Evolutionary conservation across 2,888 invertebrate genomes (phyloP).

Genomic region (Rhogogaster chlorosoma): DNA sequence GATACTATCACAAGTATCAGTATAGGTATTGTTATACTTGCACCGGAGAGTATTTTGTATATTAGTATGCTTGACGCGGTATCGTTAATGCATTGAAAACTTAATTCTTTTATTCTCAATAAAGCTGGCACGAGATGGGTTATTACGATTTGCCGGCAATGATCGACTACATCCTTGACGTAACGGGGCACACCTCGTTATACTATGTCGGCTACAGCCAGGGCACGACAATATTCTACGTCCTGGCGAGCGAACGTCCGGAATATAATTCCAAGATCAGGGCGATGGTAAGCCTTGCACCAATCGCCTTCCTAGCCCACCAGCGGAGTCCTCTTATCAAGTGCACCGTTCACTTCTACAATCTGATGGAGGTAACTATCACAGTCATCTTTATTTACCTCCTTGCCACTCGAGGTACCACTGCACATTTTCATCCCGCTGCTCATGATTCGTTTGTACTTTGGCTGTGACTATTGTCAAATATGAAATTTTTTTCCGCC

Average conservation of each 20-base stretch:
- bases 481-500: not conserved
- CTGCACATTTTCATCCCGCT: not conserved
- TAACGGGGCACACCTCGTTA: conserved; percentile 77
- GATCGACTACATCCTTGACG: conserved; percentile 79
- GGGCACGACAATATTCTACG: conserved; percentile 78
- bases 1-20: not conserved
- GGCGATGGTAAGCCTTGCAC: conserved; percentile 75
- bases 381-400: conserved; percentile 47
- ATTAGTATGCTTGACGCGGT: not conserved
- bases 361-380: conserved; percentile 72
- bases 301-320: conserved; percentile 75
- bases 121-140: conserved; percentile 83
- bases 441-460: not conserved
- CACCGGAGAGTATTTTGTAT: not conserved
- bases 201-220: conserved; percentile 83
- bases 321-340: conserved; percentile 73
- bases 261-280: conserved; percentile 75
- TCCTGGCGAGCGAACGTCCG: conserved; percentile 74
- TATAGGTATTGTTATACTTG: not conserved
- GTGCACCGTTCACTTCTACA: conserved; percentile 69
- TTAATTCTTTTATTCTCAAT: conserved; percentile 51
- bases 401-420: not conserved
- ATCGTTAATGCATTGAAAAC: not conserved
- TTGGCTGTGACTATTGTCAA: not conserved
- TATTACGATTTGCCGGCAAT: conserved; percentile 82